Evolutionary conservation across 2,113 vertebrate species (phyloP), one percentile per base, ranked within the genome.

Genomic region (Dicrurus megarhynchus): DNA sequence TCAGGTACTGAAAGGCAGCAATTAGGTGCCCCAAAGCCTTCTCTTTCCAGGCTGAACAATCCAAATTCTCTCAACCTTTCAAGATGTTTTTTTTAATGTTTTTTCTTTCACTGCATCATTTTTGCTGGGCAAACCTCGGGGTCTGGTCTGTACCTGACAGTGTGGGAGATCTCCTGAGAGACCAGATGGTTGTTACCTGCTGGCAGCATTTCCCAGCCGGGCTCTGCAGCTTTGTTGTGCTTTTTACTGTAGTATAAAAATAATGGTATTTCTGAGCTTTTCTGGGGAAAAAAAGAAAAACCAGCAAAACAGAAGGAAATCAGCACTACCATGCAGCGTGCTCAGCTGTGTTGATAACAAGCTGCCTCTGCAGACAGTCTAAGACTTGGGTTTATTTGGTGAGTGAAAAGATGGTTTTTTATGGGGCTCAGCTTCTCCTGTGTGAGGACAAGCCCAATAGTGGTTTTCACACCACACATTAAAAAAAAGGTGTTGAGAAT

Each of bases 221-320:
- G 18, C 77, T 73, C 81, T 69, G 67, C 59, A 50, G 41, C 39
- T 75, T 61, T 70, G 70, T 10, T 6, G 4, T 67, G 52, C 47
- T 90, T 78, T 70, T 75, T 60, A 16, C 15, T 78, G 42, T 39
- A 30, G 10, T 30, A 3, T 49, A 44, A 39, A 85, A 79, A 53
- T 61, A 71, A 63, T 20, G 24, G 5, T 17, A 46, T 67, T 73
- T 57, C 32, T 12, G 27, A 53, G n/a, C 8, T 85, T 78, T 82
- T 67, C 13, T 35, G 49, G 12, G 5, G 1, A 5, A 2, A 5
- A 44, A 53, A 35, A 22, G 3, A n/a, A n/a, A 64, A 57, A 17
- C 0, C 0, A 3, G 5, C 12, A 53, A 47, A 87, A 16, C 19
- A 13, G n/a, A 37, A 65, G 7, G 70, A 49, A 35, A 37, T 56